phyloP scores from a whole-genome alignment of 1,140 invertebrate genomes.

The Notospermus geniculatus region DNA sequence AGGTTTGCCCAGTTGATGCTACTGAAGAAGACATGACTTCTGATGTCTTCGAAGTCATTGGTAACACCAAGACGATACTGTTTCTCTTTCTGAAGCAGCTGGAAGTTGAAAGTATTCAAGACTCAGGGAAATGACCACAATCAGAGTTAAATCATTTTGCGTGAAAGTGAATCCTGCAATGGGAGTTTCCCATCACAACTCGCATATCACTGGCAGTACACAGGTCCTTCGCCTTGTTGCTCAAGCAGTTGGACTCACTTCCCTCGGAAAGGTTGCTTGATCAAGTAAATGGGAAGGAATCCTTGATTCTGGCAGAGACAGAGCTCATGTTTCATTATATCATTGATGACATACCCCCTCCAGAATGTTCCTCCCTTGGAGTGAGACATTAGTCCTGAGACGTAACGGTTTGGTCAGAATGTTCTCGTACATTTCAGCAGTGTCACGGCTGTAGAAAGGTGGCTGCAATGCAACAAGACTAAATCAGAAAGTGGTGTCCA shows the following conservation, averaged over 20 bases:
- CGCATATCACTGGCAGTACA: no score
- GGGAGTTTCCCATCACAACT: no score
- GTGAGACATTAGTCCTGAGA: conserved; percentile 58
- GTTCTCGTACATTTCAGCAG: conserved; percentile 64
- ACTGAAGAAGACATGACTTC: conserved; percentile 61
- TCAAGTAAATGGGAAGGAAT: no score
- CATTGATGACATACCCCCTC: conserved; percentile 56
- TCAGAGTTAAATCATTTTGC: no score
- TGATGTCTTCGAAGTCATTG: conserved; percentile 61
- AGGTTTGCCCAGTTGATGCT: conserved; percentile 62
- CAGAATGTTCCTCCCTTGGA: conserved; percentile 57
- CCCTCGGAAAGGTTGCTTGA: no score
- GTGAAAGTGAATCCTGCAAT: no score
- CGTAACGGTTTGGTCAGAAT: conserved; percentile 62
- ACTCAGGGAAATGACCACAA: no score
- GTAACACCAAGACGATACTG: conserved; percentile 60
- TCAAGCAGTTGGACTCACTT: no score
- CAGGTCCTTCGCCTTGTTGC: no score
- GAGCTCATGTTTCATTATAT: no score
- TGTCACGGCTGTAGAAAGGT: conserved; percentile 65
- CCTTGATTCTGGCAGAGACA: no score
- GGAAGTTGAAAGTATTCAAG: conserved; percentile 8
- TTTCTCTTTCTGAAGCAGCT: conserved; percentile 64
- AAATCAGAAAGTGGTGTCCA: no score
- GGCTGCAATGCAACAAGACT: conserved; percentile 53